phyloP scores from a whole-genome alignment of 2,888 invertebrate genomes.

The Hydrotaea cyrtoneurina region DNA sequence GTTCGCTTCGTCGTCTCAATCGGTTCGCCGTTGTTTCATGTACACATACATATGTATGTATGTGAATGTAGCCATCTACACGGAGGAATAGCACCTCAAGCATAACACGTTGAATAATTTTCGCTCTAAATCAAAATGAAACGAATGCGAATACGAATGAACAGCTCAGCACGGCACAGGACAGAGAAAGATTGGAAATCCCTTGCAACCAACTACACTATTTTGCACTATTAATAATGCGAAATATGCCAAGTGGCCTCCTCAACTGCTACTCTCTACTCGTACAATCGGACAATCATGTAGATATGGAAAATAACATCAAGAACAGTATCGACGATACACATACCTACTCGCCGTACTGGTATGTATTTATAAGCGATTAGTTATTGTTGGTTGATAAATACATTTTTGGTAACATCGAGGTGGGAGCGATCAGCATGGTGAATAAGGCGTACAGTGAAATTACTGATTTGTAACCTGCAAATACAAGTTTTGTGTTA shows the following conservation, averaged over 20 bases:
- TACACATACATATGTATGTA: not conserved
- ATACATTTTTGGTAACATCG: slow-evolving; percentile 14
- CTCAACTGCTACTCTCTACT: not conserved
- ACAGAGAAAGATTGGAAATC: slow-evolving; percentile 20
- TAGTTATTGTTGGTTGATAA: slow-evolving; percentile 23
- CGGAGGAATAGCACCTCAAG: slow-evolving; percentile 46
- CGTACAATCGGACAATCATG: slow-evolving; percentile 52
- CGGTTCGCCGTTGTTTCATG: not conserved
- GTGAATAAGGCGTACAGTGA: no score
- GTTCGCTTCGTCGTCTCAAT: not conserved
- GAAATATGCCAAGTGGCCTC: slow-evolving; percentile 13
- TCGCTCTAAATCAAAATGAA: slow-evolving; percentile 36
- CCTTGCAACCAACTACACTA: slow-evolving; percentile 53
- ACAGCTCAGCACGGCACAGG: not conserved
- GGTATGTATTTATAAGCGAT: slow-evolving; percentile 30
- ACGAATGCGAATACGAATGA: slow-evolving; percentile 34
- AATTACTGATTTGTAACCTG: no score
- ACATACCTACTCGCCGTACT: not conserved
- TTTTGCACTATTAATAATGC: slow-evolving; percentile 61
- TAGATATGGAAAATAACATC: not conserved
- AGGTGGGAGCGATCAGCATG: slow-evolving; percentile 30
- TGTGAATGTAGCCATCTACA: slow-evolving; percentile 8
- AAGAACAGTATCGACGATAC: slow-evolving; percentile 47
- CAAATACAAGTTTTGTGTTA: no score
- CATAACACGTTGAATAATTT: slow-evolving; percentile 61